phyloP scores from a whole-genome alignment of 2,797 vertebrate species.

The Stomatorhinus walkeri region DNA sequence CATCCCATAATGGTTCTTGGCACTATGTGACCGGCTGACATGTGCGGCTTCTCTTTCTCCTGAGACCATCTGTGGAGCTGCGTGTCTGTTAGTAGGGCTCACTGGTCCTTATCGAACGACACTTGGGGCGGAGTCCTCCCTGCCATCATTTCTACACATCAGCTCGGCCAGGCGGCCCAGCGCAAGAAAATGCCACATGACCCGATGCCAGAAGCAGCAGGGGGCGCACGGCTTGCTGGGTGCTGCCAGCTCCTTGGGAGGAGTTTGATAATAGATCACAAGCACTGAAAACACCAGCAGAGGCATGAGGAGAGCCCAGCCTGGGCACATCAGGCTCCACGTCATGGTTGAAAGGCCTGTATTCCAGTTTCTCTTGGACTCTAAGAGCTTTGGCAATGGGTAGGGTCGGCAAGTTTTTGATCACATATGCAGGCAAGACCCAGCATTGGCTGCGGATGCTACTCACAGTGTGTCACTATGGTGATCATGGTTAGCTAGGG shows the following conservation, averaged over 20 bases:
- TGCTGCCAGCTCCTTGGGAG: not conserved
- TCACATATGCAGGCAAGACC: not conserved
- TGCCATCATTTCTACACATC: not conserved
- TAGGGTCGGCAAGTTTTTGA: not conserved
- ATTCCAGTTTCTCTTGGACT: not conserved
- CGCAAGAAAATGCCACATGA: not conserved
- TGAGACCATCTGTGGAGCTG: not conserved
- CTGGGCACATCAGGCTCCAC: not conserved
- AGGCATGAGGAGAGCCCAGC: not conserved
- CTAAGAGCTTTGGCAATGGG: not conserved
- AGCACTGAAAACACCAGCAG: not conserved
- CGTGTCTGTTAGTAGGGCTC: not conserved
- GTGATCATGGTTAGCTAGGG: not conserved
- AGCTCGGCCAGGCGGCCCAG: not conserved
- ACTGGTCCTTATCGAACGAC: not conserved
- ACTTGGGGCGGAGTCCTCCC: not conserved
- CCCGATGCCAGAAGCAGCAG: not conserved
- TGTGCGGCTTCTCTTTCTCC: not conserved
- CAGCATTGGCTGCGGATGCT: not conserved
- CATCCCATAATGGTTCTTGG: conserved; percentile 5
- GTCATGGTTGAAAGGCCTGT: not conserved
- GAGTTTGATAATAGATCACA: not conserved
- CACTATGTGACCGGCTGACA: not conserved
- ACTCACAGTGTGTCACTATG: not conserved
- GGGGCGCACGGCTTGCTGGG: not conserved